Evolutionary conservation across 2,113 vertebrate species (phyloP).

Genomic region (Rana temporaria): DNA sequence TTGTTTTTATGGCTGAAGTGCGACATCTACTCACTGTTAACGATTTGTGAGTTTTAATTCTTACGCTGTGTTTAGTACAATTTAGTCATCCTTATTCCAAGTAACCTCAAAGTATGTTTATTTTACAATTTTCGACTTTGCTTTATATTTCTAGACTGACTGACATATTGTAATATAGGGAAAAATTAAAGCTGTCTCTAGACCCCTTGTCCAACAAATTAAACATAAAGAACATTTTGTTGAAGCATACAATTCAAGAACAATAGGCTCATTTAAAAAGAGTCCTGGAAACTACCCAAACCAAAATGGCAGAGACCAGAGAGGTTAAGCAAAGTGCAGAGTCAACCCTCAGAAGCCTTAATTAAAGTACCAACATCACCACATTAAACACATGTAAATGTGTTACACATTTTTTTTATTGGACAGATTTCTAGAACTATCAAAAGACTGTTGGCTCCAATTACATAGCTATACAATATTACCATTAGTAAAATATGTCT

Average conservation of each 20-base stretch:
- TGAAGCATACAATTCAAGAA: slow-evolving; percentile 28
- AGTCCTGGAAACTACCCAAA: slow-evolving; percentile 41
- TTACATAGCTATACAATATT: slow-evolving; percentile 42
- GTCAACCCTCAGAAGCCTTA: slow-evolving; percentile 34
- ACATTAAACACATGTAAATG: slow-evolving; percentile 46
- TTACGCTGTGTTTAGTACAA: background rate
- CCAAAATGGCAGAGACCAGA: slow-evolving; percentile 34
- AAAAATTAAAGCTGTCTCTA: slow-evolving; percentile 21
- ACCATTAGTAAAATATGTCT: slow-evolving; percentile 17
- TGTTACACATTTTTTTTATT: slow-evolving; percentile 39
- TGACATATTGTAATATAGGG: slow-evolving; percentile 10
- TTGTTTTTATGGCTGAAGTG: no score
- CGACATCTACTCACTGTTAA: background rate
- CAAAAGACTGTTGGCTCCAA: slow-evolving; percentile 17
- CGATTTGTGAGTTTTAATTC: background rate
- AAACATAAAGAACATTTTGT: slow-evolving; percentile 43
- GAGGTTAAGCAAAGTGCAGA: slow-evolving; percentile 44
- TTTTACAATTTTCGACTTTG: background rate
- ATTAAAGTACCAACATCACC: slow-evolving; percentile 43
- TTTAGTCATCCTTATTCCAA: background rate
- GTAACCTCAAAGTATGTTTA: background rate
- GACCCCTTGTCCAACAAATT: slow-evolving; percentile 33
- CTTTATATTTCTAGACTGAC: background rate
- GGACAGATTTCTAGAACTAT: slow-evolving; percentile 1
- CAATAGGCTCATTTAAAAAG: slow-evolving; percentile 39